Percentiles rank a stretch among this genome's conserved stretches.
phyloP scores from a whole-genome alignment of 2,113 vertebrate genomes.

The Forbesichthys papilliferus region DNA sequence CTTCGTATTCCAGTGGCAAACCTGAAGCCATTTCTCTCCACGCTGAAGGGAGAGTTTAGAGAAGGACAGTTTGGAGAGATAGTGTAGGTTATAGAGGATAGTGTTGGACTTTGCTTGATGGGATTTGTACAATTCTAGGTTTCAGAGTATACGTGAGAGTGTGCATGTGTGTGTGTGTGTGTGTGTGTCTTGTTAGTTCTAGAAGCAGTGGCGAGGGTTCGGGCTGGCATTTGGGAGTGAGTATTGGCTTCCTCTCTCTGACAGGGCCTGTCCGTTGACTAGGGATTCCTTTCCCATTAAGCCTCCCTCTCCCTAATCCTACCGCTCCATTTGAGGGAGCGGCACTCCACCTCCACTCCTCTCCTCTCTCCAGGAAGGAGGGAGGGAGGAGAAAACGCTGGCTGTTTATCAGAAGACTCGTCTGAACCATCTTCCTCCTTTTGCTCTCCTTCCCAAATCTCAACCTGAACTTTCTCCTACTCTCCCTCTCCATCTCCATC shows the following conservation, averaged over 20 bases:
- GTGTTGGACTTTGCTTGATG: conserved; percentile 30
- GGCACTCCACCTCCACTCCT: conserved; percentile 69
- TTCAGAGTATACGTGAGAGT: not conserved
- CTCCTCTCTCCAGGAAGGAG: conserved; percentile 43
- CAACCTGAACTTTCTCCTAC: conserved; percentile 21
- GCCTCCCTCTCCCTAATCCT: conserved; percentile 70
- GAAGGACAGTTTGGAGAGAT: conserved; percentile 47
- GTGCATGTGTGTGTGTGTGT: conserved; percentile 18
- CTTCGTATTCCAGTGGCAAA: no score
- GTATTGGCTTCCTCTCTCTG: conserved; percentile 53
- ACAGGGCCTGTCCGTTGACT: conserved; percentile 61
- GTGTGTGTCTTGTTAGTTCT: conserved; percentile 15
- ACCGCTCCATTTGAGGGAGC: conserved; percentile 66
- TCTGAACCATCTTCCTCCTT: not conserved
- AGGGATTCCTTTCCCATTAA: conserved; percentile 69
- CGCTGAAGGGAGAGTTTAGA: not conserved
- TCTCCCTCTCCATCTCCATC: not conserved
- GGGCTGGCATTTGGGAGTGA: conserved; percentile 30
- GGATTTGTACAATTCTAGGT: conserved; percentile 36
- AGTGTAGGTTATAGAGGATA: conserved; percentile 33
- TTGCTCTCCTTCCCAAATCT: conserved; percentile 23
- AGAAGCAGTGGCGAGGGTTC: not conserved
- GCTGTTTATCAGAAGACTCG: conserved; percentile 68
- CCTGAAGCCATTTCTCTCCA: no score
- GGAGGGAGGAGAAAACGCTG: conserved; percentile 34